These are phyloP conservation scores for Hippocampus kuda DNA, from an alignment of 2,797 vertebrate genomes.

Conservation along the genomic window DNA sequence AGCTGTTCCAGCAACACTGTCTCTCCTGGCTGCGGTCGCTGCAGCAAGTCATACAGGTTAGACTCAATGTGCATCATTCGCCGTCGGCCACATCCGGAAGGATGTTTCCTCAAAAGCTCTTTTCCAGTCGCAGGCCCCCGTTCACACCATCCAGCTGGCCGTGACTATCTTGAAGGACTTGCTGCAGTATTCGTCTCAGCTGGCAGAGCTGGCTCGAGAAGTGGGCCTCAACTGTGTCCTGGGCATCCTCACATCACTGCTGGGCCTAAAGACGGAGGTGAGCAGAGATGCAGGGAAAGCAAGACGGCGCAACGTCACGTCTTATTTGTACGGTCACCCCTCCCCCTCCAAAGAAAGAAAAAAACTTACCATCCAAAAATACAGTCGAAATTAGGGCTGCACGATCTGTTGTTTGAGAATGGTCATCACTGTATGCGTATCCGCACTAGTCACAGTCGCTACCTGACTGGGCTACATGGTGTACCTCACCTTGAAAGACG, in stretches of 20 bases:
- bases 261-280: constrained; percentile 82
- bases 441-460: no score
- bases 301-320: not conserved
- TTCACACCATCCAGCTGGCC: constrained; percentile 74
- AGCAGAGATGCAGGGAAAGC: constrained; percentile 11
- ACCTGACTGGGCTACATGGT: no score
- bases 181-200: constrained; percentile 76
- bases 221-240: constrained; percentile 81
- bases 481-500: no score
- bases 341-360: not conserved
- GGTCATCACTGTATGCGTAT: no score
- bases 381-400: no score
- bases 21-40: constrained; percentile 81
- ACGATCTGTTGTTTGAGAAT: no score
- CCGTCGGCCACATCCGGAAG: not conserved
- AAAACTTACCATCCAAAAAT: not conserved
- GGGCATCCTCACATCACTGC: constrained; percentile 80
- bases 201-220: constrained; percentile 76
- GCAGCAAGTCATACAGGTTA: constrained; percentile 84
- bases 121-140: constrained; percentile 77
- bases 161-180: constrained; percentile 75
- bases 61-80: not conserved
- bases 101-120: constrained; percentile 13
- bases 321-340: not conserved
- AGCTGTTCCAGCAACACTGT: constrained; percentile 81